Evolutionary conservation across 2,888 invertebrate genomes (phyloP).

Genomic region (Craniophora ligustri): DNA sequence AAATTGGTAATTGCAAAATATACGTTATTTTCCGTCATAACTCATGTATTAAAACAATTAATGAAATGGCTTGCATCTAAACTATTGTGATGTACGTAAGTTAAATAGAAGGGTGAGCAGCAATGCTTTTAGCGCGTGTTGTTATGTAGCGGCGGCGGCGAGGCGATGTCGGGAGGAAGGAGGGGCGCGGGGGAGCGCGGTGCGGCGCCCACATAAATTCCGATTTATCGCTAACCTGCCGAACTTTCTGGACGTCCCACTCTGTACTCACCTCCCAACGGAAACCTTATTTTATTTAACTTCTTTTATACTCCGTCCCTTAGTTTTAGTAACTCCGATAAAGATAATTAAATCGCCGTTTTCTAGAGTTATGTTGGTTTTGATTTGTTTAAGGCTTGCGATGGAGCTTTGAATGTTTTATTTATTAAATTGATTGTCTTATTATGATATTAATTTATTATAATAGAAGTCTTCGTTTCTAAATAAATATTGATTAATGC

Average conservation of each 20-base stretch:
- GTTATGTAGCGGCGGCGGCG: conserved; percentile 59
- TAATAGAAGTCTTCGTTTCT: too few relatives aligned
- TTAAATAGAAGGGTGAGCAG: conserved; percentile 55
- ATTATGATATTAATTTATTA: too few relatives aligned
- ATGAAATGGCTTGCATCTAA: conserved; percentile 40
- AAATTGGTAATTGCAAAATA: not conserved
- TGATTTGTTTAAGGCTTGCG: conserved; percentile 16
- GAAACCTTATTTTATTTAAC: conserved; percentile 83
- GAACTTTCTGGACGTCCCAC: conserved; percentile 83
- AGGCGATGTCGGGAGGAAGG: conserved; percentile 36
- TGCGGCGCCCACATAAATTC: conserved; percentile 81
- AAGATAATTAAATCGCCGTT: conserved; percentile 67
- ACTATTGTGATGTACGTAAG: conserved; percentile 47
- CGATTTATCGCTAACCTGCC: conserved; percentile 84
- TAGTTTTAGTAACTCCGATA: conserved; percentile 67
- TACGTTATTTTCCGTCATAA: conserved; percentile 3
- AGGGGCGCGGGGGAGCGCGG: conserved; percentile 49
- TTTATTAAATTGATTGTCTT: too few relatives aligned
- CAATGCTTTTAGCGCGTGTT: conserved; percentile 70
- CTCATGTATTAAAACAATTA: conserved; percentile 41
- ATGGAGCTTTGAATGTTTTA: too few relatives aligned
- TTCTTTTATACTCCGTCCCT: conserved; percentile 73
- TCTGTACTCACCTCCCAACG: conserved; percentile 69
- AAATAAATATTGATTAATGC: too few relatives aligned
- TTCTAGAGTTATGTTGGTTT: conserved; percentile 40